Conservation (phyloP, 2,888 invertebrate genomes). For the Meiosimyza decipiens region DNA sequence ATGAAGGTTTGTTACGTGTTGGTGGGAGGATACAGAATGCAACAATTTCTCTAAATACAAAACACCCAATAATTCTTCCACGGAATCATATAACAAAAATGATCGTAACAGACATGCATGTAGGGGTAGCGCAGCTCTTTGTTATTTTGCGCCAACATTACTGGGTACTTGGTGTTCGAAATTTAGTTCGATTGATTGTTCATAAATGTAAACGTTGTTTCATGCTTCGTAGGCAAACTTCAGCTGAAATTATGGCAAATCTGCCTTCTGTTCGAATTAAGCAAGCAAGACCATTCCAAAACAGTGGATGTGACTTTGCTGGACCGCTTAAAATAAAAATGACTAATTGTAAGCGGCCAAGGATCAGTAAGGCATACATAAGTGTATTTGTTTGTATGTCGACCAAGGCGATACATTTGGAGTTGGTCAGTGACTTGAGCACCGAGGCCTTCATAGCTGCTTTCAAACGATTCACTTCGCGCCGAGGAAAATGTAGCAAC, state of each 20-base stretch:
- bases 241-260: conserved; percentile 34
- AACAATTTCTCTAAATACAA: conserved; percentile 15
- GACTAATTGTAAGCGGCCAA: conserved; percentile 1
- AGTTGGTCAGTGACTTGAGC: conserved; percentile 30
- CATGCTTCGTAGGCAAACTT: conserved; percentile 24
- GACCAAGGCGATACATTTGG: conserved; percentile 29
- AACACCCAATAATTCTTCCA: conserved; percentile 41
- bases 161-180: conserved; percentile 41
- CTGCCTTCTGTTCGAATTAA: conserved; percentile 30
- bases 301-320: conserved; percentile 29
- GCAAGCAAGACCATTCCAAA: conserved; percentile 28
- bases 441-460: conserved; percentile 30
- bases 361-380: conserved; percentile 26
- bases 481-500: conserved; percentile 32
- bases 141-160: conserved; percentile 41
- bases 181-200: conserved; percentile 33
- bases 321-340: conserved; percentile 10
- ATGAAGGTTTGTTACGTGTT: conserved; percentile 23
- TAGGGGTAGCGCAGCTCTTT: conserved; percentile 40
- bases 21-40: conserved; percentile 36
- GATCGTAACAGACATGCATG: conserved; percentile 32
- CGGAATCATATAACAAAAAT: conserved; percentile 27
- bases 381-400: conserved; percentile 31
- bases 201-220: conserved; percentile 30
- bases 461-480: conserved; percentile 26